A percentile compares a stretch with the other conserved stretches of the same genome.
Conservation (phyloP, 2,888 invertebrate species). For the Bhutanitis thaidina region DNA sequence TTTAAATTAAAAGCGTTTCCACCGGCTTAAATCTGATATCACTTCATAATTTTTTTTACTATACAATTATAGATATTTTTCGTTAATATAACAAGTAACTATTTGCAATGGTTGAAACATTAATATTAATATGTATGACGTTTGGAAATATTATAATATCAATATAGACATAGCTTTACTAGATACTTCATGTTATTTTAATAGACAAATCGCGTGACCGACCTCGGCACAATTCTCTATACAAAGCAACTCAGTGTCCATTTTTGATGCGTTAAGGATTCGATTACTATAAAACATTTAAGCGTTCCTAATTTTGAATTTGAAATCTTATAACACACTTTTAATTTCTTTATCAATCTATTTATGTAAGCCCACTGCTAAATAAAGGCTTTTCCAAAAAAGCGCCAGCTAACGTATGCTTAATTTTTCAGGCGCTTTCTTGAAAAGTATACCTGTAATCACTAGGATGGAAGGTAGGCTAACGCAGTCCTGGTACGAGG, state of each 20-base stretch:
- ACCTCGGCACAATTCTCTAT: constrained; percentile 46
- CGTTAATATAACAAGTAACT: not conserved
- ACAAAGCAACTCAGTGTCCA: constrained; percentile 13
- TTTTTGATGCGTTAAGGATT: constrained; percentile 17
- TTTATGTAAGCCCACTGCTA: no score
- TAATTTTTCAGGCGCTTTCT: no score
- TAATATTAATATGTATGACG: constrained; percentile 8
- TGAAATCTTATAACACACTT: not conserved
- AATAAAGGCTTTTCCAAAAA: no score
- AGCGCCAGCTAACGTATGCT: no score
- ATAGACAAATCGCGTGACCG: constrained; percentile 61
- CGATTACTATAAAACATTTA: constrained; percentile 1
- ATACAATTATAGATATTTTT: not conserved
- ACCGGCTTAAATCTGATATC: no score
- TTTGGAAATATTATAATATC: constrained; percentile 25
- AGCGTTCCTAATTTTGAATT: not conserved
- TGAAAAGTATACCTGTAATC: no score
- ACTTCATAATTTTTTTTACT: no score
- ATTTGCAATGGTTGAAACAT: not conserved
- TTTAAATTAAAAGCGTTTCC: no score
- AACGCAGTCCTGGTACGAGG: no score
- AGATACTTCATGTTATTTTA: constrained; percentile 48
- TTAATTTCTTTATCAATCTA: no score
- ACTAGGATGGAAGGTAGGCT: no score
- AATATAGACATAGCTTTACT: constrained; percentile 8